phyloP scores from a whole-genome alignment of 2,113 vertebrate species.

The Petromus typicus region DNA sequence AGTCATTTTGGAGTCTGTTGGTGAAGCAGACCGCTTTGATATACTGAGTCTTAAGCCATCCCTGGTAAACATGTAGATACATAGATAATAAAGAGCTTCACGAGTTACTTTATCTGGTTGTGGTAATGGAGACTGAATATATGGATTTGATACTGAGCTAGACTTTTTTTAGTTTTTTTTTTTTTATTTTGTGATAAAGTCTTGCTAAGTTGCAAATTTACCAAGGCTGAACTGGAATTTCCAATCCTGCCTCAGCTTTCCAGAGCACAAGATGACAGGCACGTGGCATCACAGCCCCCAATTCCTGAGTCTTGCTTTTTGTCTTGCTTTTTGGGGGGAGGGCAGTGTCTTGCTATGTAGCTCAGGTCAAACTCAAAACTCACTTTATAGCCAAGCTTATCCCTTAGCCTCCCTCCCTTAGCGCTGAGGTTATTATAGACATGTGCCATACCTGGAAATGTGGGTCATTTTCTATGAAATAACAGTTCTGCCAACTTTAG shows the following conservation, averaged over 20 bases:
- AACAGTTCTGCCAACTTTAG: not conserved
- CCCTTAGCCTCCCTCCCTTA: not conserved
- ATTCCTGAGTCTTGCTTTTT: not conserved
- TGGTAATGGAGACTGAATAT: not conserved
- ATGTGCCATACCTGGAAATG: not conserved
- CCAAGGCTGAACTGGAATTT: not conserved
- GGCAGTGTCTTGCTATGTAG: not conserved
- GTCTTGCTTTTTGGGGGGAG: not conserved
- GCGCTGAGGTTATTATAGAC: not conserved
- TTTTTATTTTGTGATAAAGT: not conserved
- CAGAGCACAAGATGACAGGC: not conserved
- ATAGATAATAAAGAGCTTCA: not conserved
- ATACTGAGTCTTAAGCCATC: slow-evolving; percentile 8
- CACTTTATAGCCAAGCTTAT: not conserved
- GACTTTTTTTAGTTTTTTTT: not conserved
- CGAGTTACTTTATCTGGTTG: not conserved
- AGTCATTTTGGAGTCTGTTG: slow-evolving; percentile 45
- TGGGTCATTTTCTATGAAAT: slow-evolving; percentile 32
- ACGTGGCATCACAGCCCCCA: not conserved
- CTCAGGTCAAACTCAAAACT: not conserved
- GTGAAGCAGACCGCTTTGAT: not conserved
- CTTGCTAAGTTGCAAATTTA: not conserved
- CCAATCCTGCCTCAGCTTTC: not conserved
- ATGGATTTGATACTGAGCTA: not conserved
- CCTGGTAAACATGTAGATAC: not conserved